Evolutionary conservation across 2,888 invertebrate genomes (phyloP), one percentile per base, ranked within the genome.

Genomic region (Drosophila multiciliata): DNA sequence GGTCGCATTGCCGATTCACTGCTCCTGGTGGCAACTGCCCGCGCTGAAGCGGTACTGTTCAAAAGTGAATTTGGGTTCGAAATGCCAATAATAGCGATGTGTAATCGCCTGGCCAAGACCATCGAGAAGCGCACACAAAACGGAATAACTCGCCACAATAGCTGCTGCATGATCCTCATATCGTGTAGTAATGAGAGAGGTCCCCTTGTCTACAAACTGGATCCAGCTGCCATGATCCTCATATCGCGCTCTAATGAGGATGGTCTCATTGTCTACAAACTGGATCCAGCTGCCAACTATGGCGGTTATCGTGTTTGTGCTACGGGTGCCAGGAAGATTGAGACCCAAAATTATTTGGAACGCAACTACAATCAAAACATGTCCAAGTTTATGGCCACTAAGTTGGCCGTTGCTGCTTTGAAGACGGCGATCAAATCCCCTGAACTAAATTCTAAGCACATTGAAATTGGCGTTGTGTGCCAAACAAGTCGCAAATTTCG

Each of bases 31-130:
- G 0, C 2, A 1, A 7, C 0, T 3, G 38, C 55, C n/a, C 38
- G 38, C n/a, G 2, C 4, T 2, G 7, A n/a, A 26, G 11, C 26
- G 7, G 1, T 0, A 12, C 4, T 1, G 8, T 55, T 55, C 12
- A 0, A 0, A 0, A 0, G 0, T 12, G 0, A 2, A 4, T n/a
- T 2, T n/a, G 2, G 0, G 1, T 29, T 26, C 5, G 23, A 36
- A 1, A 36, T 53, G 6, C 53, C 53, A 20, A 9, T 53, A 3
- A 3, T 11, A 5, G 1, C 6, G 9, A 0, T 53, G 15, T 20
- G 20, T 5, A 11, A 36, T 11, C 6, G 17, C 5, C 1, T 36
- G 53, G 9, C 9, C 35, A n/a, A 35, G 4, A 15, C 0, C 12
- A 4, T 17, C 9, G 35, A 53, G 17, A 0, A 4, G 23, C 9